These are phyloP conservation scores for Napeogenes inachia DNA, from an alignment of 2,888 invertebrate species.

Conservation along the genomic window DNA sequence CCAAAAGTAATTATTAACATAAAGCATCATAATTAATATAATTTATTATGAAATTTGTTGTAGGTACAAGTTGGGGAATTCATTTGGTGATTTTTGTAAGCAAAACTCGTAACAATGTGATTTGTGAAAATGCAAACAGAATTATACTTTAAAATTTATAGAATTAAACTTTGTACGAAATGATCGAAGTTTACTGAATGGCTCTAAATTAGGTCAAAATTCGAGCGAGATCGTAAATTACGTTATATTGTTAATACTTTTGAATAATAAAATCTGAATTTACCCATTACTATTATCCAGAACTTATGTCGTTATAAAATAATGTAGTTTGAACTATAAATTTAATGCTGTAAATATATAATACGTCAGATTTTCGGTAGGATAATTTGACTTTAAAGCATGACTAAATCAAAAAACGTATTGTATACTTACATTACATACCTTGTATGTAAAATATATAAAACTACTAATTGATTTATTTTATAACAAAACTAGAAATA, in stretches of 20 bases:
- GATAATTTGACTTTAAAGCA: too few species aligned
- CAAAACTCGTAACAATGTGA: slow-evolving; percentile 3
- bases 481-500: too few species aligned
- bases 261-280: slow-evolving; percentile 2
- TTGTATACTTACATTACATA: too few species aligned
- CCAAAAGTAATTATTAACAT: slow-evolving; percentile 3
- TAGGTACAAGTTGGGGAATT: not conserved
- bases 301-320: not conserved
- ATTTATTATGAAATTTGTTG: slow-evolving; percentile 3
- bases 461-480: too few species aligned
- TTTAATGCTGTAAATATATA: too few species aligned
- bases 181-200: slow-evolving; percentile 14
- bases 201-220: slow-evolving; percentile 6
- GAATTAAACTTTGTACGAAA: slow-evolving; percentile 21
- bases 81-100: slow-evolving; percentile 2
- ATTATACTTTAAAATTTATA: slow-evolving; percentile 27
- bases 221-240: slow-evolving; percentile 2
- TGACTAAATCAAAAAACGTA: too few species aligned
- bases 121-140: slow-evolving; percentile 20
- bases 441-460: too few species aligned
- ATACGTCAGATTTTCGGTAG: too few species aligned
- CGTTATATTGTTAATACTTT: not conserved
- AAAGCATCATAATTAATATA: slow-evolving; percentile 5
- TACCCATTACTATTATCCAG: not conserved
- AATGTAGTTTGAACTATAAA: too few species aligned